Percentiles rank a stretch among this genome's conserved stretches.
These are phyloP conservation scores for Calyptommatus sinebrachiatus DNA, from an alignment of 2,113 vertebrate genomes.

Conservation along the genomic window DNA sequence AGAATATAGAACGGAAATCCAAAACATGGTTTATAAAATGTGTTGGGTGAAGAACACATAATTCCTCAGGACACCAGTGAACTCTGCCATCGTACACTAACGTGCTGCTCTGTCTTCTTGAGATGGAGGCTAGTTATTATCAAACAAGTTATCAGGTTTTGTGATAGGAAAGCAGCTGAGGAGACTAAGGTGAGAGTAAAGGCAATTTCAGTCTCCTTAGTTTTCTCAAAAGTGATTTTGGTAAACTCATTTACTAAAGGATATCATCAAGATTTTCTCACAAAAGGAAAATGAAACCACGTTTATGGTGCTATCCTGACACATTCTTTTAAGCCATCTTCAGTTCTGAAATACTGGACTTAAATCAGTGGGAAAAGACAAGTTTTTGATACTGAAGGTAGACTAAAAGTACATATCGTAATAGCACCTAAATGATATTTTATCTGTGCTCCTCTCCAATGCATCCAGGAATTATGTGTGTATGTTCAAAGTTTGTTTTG, in stretches of 20 bases:
- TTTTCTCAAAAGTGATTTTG: slow-evolving; percentile 26
- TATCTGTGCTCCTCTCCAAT: background rate
- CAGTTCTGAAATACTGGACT: too few relatives aligned
- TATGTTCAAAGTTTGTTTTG: background rate
- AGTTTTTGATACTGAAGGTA: too few relatives aligned
- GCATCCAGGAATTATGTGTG: slow-evolving; percentile 4
- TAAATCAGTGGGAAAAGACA: too few relatives aligned
- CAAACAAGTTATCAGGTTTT: background rate
- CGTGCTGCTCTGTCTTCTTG: slow-evolving; percentile 54
- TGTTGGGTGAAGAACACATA: background rate
- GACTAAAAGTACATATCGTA: too few relatives aligned
- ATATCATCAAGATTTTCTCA: background rate
- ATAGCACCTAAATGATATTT: background rate
- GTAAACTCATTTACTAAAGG: slow-evolving; percentile 33
- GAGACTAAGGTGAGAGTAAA: slow-evolving; percentile 22
- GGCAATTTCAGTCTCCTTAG: slow-evolving; percentile 9
- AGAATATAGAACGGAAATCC: slow-evolving; percentile 55
- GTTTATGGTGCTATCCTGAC: too few relatives aligned
- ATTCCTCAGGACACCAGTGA: slow-evolving; percentile 40
- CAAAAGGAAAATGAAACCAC: background rate
- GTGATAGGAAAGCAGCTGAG: slow-evolving; percentile 9
- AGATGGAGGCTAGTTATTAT: slow-evolving; percentile 22
- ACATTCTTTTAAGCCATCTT: too few relatives aligned
- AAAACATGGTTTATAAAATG: slow-evolving; percentile 43
- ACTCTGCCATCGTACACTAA: slow-evolving; percentile 43